These are phyloP conservation scores for Apodemia zela DNA, from an alignment of 2,888 invertebrate genomes.

Conservation along the genomic window DNA sequence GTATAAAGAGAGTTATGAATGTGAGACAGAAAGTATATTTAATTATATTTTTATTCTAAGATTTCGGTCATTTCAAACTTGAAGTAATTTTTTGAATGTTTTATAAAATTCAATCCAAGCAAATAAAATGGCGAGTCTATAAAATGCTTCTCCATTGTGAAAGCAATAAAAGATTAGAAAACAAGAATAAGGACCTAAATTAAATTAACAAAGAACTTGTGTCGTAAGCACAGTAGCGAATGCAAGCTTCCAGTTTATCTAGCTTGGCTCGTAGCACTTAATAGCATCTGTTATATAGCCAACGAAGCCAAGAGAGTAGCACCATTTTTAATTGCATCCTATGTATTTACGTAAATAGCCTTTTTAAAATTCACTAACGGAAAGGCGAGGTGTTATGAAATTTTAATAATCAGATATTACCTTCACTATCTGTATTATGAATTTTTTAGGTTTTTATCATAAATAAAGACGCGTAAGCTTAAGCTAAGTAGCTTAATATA, in stretches of 20 bases:
- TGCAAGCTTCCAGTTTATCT: slow-evolving; percentile 7
- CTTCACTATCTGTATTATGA: background rate
- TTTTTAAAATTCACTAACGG: background rate
- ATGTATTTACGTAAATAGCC: background rate
- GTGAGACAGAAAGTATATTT: too few species aligned
- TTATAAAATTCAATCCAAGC: background rate
- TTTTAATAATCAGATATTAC: slow-evolving; percentile 1
- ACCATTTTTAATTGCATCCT: slow-evolving; percentile 3
- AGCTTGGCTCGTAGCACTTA: slow-evolving; percentile 4
- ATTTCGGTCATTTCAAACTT: too few species aligned
- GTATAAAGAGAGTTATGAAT: too few species aligned
- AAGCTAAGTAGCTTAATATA: background rate
- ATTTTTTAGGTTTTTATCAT: background rate
- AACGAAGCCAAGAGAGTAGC: slow-evolving; percentile 14
- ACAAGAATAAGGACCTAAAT: background rate
- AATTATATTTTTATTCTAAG: too few species aligned
- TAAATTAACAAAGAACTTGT: slow-evolving; percentile 8
- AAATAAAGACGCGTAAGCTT: background rate
- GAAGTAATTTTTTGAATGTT: too few species aligned
- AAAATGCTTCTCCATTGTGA: background rate
- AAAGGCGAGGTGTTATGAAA: background rate
- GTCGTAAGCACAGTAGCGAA: background rate
- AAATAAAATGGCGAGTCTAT: background rate
- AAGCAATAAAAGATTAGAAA: slow-evolving; percentile 2
- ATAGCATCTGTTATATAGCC: slow-evolving; percentile 11